A percentile compares a stretch with the other conserved stretches of the same genome.
These are phyloP conservation scores for Agonopterix heracliana DNA, from an alignment of 2,888 invertebrate species.

Conservation along the genomic window DNA sequence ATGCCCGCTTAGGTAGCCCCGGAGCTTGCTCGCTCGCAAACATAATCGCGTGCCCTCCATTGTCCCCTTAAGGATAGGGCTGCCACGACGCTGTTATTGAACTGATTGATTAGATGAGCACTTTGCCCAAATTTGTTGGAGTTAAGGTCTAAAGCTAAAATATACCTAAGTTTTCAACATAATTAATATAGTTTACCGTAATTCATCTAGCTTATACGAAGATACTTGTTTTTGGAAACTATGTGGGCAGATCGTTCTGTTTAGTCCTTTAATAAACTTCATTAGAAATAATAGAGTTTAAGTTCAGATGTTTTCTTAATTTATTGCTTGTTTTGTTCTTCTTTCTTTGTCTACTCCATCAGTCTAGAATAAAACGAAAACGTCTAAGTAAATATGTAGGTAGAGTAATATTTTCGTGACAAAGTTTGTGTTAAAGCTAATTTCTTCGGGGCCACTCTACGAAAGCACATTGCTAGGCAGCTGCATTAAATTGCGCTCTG, in stretches of 20 bases:
- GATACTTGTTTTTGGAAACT: too few relatives aligned
- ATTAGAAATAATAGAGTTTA: too few relatives aligned
- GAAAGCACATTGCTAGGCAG: background rate
- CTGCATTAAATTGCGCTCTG: constrained; percentile 1
- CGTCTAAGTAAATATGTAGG: too few relatives aligned
- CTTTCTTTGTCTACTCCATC: too few relatives aligned
- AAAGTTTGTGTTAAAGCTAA: too few relatives aligned
- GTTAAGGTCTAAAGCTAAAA: background rate
- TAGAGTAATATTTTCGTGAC: too few relatives aligned
- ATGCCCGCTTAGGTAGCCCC: constrained; percentile 65
- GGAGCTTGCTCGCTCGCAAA: constrained; percentile 52
- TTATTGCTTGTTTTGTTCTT: too few relatives aligned
- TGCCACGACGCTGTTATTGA: constrained; percentile 34
- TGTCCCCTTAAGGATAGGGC: constrained; percentile 44
- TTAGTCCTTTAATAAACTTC: too few relatives aligned
- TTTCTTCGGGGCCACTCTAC: too few relatives aligned
- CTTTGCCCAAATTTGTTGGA: constrained; percentile 20
- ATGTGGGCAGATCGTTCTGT: too few relatives aligned
- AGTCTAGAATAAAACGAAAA: too few relatives aligned
- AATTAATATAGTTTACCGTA: background rate
- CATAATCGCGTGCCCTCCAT: constrained; percentile 60
- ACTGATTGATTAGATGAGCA: constrained; percentile 52
- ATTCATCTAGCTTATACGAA: background rate
- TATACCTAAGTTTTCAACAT: background rate
- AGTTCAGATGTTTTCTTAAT: too few relatives aligned